A percentile compares a stretch with the other conserved stretches of the same genome.
These are phyloP conservation scores for Borostomias antarcticus DNA, from an alignment of 2,797 vertebrate genomes.

Conservation along the genomic window DNA sequence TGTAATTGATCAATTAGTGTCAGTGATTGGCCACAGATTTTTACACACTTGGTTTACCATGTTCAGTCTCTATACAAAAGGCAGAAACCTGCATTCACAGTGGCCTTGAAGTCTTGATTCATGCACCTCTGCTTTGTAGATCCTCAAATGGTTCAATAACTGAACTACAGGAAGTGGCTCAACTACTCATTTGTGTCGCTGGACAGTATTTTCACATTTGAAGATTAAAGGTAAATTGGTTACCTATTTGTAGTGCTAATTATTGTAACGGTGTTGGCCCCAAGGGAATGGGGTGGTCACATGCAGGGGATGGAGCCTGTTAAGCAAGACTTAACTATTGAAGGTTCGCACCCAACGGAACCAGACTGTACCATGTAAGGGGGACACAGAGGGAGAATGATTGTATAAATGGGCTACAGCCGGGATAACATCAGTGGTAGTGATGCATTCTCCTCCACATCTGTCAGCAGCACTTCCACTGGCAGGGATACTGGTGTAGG, in stretches of 20 bases:
- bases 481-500: too few species aligned
- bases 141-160: not conserved
- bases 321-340: not conserved
- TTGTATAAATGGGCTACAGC: too few species aligned
- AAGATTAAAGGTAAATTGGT: not conserved
- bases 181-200: not conserved
- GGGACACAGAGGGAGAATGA: too few species aligned
- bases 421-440: not conserved
- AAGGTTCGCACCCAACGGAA: not conserved
- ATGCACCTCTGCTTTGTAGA: slow-evolving; percentile 24
- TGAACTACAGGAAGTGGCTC: not conserved
- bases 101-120: slow-evolving; percentile 4
- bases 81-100: slow-evolving; percentile 35
- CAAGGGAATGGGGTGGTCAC: not conserved
- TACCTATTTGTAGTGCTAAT: not conserved
- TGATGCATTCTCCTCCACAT: not conserved
- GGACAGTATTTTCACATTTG: not conserved
- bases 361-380: too few species aligned
- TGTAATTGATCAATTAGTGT: slow-evolving; percentile 42
- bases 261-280: not conserved
- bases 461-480: too few species aligned
- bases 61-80: slow-evolving; percentile 41
- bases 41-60: slow-evolving; percentile 39
- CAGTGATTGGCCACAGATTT: slow-evolving; percentile 41
- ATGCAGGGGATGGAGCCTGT: not conserved